phyloP scores from a whole-genome alignment of 2,113 vertebrate genomes.

The Aldabrachelys gigantea region DNA sequence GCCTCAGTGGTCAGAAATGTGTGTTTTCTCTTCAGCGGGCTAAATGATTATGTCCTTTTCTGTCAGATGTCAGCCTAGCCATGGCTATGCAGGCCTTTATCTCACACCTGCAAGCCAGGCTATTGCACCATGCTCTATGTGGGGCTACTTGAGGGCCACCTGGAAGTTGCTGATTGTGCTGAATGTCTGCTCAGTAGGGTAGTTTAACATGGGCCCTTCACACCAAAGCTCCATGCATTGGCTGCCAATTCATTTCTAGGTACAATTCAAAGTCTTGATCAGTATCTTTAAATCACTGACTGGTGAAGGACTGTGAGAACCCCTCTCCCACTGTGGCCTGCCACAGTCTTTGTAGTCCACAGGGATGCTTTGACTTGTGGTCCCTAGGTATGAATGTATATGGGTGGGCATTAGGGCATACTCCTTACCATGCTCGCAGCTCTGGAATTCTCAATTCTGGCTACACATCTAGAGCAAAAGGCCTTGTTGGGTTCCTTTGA shows the following conservation, averaged over 20 bases:
- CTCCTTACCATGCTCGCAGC: not conserved
- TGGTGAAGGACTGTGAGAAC: not conserved
- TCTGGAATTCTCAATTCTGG: not conserved
- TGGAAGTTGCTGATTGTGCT: not conserved
- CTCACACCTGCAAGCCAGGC: not conserved
- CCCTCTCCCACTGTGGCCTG: not conserved
- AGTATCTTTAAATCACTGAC: not conserved
- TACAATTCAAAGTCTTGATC: not conserved
- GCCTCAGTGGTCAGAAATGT: not conserved
- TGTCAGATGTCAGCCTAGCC: not conserved
- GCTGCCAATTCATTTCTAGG: not conserved
- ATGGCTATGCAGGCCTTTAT: not conserved
- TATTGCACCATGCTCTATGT: not conserved
- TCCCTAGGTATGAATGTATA: not conserved
- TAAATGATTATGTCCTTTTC: not conserved
- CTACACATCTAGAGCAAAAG: not conserved
- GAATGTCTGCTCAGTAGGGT: not conserved
- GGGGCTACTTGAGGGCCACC: not conserved
- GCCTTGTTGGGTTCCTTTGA: not conserved
- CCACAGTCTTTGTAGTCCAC: not conserved
- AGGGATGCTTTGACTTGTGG: not conserved
- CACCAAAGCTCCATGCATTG: not conserved
- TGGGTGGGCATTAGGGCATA: not conserved
- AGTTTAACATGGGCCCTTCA: not conserved
- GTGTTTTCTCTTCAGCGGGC: not conserved